These are phyloP conservation scores for Phymanthus crucifer DNA, from an alignment of 92 coral and sea anemone genomes.

Conservation along the genomic window DNA sequence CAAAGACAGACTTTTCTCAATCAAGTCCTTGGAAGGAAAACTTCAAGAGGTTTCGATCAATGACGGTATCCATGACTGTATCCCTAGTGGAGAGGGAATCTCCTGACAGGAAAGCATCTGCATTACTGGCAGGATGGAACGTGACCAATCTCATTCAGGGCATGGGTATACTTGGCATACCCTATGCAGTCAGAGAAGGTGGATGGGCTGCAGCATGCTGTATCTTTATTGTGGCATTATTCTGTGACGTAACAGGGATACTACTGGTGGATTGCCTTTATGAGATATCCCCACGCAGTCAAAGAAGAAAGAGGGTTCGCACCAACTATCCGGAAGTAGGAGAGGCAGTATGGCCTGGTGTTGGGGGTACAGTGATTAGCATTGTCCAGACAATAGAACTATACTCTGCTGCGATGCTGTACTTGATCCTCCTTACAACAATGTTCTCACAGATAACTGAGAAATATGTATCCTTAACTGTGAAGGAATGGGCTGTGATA, in stretches of 20 bases:
- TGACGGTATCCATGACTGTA: conserved; percentile 67
- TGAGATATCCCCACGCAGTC: conserved; percentile 82
- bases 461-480: conserved; percentile 58
- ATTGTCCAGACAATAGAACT: conserved; percentile 79
- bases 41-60: conserved; percentile 69
- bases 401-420: conserved; percentile 80
- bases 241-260: conserved; percentile 85
- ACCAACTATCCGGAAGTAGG: conserved; percentile 82
- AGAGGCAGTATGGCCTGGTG: conserved; percentile 93
- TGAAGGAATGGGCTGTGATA: conserved; percentile 77
- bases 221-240: conserved; percentile 76
- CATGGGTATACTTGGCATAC: conserved; percentile 91
- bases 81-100: conserved; percentile 80
- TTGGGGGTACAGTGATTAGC: conserved; percentile 76
- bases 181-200: conserved; percentile 85
- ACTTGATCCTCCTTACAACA: conserved; percentile 72
- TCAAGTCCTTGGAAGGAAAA: conserved; percentile 53
- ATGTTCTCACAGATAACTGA: conserved; percentile 76
- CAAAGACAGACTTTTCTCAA: conserved; percentile 39
- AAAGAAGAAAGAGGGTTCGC: conserved; percentile 73
- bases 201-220: conserved; percentile 79
- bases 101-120: conserved; percentile 75
- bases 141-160: conserved; percentile 88
- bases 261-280: conserved; percentile 85
- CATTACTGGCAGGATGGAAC: conserved; percentile 87